These are phyloP conservation scores for Dioctria rufipes DNA, from an alignment of 2,888 invertebrate species.

Conservation along the genomic window DNA sequence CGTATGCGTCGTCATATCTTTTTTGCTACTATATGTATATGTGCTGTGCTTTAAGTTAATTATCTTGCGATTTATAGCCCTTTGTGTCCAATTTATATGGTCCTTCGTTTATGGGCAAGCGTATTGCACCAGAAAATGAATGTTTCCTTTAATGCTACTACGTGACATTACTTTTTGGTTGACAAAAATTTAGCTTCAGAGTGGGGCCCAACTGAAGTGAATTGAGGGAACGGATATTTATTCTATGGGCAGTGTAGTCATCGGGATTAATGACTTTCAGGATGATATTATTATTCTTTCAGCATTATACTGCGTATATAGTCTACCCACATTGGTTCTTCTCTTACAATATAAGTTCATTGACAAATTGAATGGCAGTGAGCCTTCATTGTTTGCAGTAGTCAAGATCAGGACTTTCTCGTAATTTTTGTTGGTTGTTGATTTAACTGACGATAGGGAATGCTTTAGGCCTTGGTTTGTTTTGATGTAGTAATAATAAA, in stretches of 20 bases:
- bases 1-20: neutral
- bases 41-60: neutral
- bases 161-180: neutral
- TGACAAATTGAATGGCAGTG: too few relatives aligned
- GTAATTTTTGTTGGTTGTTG: too few relatives aligned
- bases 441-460: too few relatives aligned
- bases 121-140: neutral
- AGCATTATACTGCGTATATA: too few relatives aligned
- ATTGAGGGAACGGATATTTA: neutral
- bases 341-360: too few relatives aligned
- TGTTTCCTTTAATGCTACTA: neutral
- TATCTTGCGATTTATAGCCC: neutral
- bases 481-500: too few relatives aligned
- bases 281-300: neutral
- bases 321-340: too few relatives aligned
- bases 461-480: too few relatives aligned
- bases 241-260: neutral
- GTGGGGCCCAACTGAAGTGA: neutral
- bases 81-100: neutral
- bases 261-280: neutral
- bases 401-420: too few relatives aligned
- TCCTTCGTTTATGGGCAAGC: neutral
- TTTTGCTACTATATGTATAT: neutral
- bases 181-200: neutral
- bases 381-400: too few relatives aligned